Base-by-base conservation (phyloP, 2,888 invertebrate species). In the Pristionchus maxplancki region DNA sequence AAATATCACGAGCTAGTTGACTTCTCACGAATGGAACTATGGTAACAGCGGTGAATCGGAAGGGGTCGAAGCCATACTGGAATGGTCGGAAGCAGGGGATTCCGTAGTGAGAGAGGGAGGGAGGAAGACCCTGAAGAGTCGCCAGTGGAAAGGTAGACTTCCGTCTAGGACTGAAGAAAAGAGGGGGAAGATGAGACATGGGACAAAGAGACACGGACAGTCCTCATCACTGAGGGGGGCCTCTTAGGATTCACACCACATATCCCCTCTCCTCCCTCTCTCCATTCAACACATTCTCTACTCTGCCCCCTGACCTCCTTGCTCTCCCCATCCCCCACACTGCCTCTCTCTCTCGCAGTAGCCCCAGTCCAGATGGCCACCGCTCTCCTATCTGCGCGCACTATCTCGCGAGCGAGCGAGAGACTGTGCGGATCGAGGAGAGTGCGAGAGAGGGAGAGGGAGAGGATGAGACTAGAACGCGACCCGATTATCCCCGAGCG, bases 241-340 rank as follows among this genome's bases (percentile, higher is more conserved):
- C 78, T 78, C 78, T 40, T 28, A 78, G 78, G 78, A 78, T 78
- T 48, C 78, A 34, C 78, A 78, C 78, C 58, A 24, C n/a, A 20
- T 24, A 24, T 58, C 58, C 58, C 58, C 15, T 28, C 28, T 11
- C 81, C 31, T 34, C 53, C 53, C 71, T 37, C 82, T 82, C 82
- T 83, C 53, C 53, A 50, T 83, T 31, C 28, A n/a, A 20, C 44
- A 34, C 82, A 20, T 44, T 53, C 50, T 83, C 82, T 83, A 50
- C 8, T 44, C 82, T 15, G n/a, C 53, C 34, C 71, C 8, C 81
- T 74, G 24, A 34, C 78, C 37, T 40, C 24, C 44, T 8, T 20
- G n/a, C 53, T 24, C 37, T 53, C 53, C 34, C 9, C 53, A 1
- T 28, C 6, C 20, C 20, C n/a, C 53, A 53, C 53, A 83, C 53